phyloP scores from a whole-genome alignment of 2,797 vertebrate genomes.

The Siniperca scherzeri region DNA sequence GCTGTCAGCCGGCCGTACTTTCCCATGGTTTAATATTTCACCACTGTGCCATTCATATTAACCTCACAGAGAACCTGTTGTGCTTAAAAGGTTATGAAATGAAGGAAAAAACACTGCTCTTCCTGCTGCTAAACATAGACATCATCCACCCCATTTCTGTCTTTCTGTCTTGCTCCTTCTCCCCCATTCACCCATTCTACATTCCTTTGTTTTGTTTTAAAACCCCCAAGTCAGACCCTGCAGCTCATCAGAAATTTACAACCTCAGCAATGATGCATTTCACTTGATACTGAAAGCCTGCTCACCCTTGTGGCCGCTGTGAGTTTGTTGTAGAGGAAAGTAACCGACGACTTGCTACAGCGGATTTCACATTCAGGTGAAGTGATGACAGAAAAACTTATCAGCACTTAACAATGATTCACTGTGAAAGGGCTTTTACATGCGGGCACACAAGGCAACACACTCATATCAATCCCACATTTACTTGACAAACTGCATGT shows the following conservation, averaged over 20 bases:
- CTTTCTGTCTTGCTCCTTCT: slow-evolving; percentile 38
- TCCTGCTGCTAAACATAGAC: slow-evolving; percentile 61
- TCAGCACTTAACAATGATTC: slow-evolving; percentile 55
- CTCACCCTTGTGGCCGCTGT: slow-evolving; percentile 14
- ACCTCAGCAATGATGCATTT: slow-evolving; percentile 42
- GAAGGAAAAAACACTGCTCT: slow-evolving; percentile 57
- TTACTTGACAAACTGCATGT: slow-evolving; percentile 33
- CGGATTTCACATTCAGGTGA: slow-evolving; percentile 50
- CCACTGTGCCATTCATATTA: slow-evolving; percentile 66
- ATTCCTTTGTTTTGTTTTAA: slow-evolving; percentile 64
- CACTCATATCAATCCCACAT: slow-evolving; percentile 45
- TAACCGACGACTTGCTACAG: slow-evolving; percentile 26
- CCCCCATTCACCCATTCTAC: slow-evolving; percentile 33
- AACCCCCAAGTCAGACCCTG: slow-evolving; percentile 54
- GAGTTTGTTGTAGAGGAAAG: slow-evolving; percentile 23
- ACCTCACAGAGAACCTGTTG: slow-evolving; percentile 60
- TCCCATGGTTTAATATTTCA: slow-evolving; percentile 83
- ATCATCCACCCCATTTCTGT: slow-evolving; percentile 7
- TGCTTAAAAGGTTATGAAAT: slow-evolving; percentile 72
- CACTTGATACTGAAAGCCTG: slow-evolving; percentile 30
- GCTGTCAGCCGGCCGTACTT: slow-evolving; percentile 52
- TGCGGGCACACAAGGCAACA: slow-evolving; percentile 30
- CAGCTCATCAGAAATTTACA: slow-evolving; percentile 54
- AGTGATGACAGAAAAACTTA: slow-evolving; percentile 62
- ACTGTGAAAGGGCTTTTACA: slow-evolving; percentile 32